These are phyloP conservation scores for Trialeurodes vaporariorum DNA, from an alignment of 1,140 invertebrate species.

Conservation along the genomic window DNA sequence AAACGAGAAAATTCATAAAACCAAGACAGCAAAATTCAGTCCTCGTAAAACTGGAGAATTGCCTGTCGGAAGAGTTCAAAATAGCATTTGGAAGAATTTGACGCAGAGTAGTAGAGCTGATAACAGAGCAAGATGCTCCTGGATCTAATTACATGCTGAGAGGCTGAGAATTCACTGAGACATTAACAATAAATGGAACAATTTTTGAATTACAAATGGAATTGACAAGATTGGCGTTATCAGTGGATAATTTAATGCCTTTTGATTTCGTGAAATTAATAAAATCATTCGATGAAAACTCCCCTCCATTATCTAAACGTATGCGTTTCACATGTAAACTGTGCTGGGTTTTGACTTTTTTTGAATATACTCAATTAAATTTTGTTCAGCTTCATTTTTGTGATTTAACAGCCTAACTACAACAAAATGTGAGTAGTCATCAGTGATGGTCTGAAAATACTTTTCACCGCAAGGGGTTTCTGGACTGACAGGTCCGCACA, in stretches of 20 bases:
- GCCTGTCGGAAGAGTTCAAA: no score
- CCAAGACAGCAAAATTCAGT: no score
- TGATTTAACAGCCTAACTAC: not conserved
- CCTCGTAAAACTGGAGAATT: no score
- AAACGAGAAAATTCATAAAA: no score
- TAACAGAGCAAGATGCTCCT: no score
- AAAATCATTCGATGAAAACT: not conserved
- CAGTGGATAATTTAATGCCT: not conserved
- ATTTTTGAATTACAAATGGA: no score
- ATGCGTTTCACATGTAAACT: not conserved
- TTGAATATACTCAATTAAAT: not conserved
- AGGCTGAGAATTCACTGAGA: no score
- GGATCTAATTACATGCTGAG: no score
- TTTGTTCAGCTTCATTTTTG: not conserved
- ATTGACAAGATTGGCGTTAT: no score
- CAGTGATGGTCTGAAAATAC: constrained; percentile 12
- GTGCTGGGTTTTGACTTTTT: not conserved
- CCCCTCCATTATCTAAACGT: not conserved
- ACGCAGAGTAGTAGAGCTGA: no score
- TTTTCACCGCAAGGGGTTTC: constrained; percentile 7
- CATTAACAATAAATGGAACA: no score
- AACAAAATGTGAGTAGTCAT: constrained; percentile 12
- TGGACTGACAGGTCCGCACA: constrained; percentile 9
- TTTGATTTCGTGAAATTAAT: not conserved
- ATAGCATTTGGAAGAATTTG: no score